Percentiles rank a stretch among this genome's conserved stretches.
phyloP scores from a whole-genome alignment of 2,113 vertebrate genomes.

The Tyto alba region DNA sequence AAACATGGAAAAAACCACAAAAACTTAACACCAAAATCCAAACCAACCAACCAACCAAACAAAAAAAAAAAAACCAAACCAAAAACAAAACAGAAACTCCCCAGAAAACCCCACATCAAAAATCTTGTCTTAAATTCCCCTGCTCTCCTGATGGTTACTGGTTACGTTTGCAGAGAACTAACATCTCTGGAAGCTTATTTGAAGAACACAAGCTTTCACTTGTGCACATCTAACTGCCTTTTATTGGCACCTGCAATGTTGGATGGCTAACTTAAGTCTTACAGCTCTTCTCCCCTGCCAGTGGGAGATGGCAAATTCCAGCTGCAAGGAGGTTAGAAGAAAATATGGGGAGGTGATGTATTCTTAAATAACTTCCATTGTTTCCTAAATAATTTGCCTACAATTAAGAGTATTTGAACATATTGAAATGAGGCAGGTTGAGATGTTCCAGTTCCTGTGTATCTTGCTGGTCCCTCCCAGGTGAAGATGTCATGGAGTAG shows the following conservation, averaged over 20 bases:
- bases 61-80: not conserved
- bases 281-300: not conserved
- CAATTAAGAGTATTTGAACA: not conserved
- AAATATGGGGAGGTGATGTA: not conserved
- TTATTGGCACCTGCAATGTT: not conserved
- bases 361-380: not conserved
- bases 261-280: not conserved
- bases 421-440: not conserved
- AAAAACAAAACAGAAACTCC: not conserved
- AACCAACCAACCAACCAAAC: too few species aligned
- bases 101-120: not conserved
- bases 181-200: not conserved
- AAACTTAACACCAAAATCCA: too few species aligned
- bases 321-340: not conserved
- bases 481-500: not conserved
- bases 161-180: not conserved
- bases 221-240: not conserved
- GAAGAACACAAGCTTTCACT: not conserved
- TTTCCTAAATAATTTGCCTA: not conserved
- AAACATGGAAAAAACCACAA: too few species aligned
- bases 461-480: not conserved
- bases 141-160: not conserved
- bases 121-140: not conserved
- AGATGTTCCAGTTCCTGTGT: not conserved
- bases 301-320: not conserved